phyloP scores from a whole-genome alignment of 2,888 invertebrate genomes.

The Drosophila prostipennis region DNA sequence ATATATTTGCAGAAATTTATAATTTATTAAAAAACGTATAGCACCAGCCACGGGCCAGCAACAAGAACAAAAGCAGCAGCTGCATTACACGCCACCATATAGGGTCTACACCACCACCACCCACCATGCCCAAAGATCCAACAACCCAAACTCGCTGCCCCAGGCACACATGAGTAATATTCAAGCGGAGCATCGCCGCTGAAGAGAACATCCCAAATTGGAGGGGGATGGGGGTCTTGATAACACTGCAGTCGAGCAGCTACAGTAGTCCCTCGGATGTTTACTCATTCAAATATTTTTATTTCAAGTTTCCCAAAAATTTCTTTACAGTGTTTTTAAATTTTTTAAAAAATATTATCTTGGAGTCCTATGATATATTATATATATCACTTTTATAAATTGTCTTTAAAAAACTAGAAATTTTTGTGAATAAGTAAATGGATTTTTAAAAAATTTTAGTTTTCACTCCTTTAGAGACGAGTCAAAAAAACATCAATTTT shows the following conservation, averaged over 20 bases:
- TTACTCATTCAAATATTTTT: too few species aligned
- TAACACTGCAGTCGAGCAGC: background rate
- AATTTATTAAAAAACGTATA: constrained; percentile 77
- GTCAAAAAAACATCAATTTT: too few species aligned
- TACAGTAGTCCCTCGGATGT: constrained; percentile 7
- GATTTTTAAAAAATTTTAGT: too few species aligned
- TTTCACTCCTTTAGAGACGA: too few species aligned
- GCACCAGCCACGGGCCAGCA: constrained; percentile 66
- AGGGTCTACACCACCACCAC: background rate
- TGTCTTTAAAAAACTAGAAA: too few species aligned
- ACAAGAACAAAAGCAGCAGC: constrained; percentile 63
- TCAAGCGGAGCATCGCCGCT: constrained; percentile 50
- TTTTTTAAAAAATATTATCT: too few species aligned
- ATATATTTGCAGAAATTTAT: constrained; percentile 80
- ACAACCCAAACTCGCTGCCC: constrained; percentile 35
- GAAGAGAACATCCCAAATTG: constrained; percentile 49
- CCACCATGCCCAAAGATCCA: background rate
- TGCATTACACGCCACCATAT: constrained; percentile 13
- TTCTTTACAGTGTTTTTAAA: too few species aligned
- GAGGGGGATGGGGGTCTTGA: constrained; percentile 4
- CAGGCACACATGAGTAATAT: constrained; percentile 66
- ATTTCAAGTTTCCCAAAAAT: too few species aligned
- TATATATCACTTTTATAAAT: too few species aligned
- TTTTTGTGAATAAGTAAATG: too few species aligned
- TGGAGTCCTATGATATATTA: too few species aligned